phyloP scores from a whole-genome alignment of 1,140 invertebrate species.

The Mizuhopecten yessoensis region DNA sequence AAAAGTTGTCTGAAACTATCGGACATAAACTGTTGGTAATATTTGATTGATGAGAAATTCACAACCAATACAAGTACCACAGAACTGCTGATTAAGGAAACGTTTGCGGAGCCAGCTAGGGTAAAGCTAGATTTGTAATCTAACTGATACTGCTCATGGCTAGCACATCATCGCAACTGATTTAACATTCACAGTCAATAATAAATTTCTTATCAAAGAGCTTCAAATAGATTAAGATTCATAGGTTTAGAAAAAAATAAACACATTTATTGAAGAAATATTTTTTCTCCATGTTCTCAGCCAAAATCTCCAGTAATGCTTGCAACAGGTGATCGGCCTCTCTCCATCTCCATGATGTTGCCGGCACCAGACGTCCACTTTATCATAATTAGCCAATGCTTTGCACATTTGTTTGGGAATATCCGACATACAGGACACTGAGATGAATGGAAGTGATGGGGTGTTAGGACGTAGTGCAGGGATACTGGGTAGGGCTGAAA shows the following conservation, averaged over 20 bases:
- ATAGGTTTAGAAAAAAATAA: not conserved
- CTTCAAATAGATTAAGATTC: constrained; percentile 8
- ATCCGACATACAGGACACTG: not conserved
- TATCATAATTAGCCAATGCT: constrained; percentile 37
- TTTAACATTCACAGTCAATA: not conserved
- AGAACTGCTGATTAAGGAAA: not conserved
- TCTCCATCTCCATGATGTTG: not conserved
- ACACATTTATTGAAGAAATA: constrained; percentile 10
- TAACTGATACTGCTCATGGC: not conserved
- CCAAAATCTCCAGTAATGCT: not conserved
- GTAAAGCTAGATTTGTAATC: not conserved
- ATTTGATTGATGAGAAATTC: too few species aligned
- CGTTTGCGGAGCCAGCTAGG: not conserved
- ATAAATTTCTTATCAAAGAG: constrained; percentile 29
- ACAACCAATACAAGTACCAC: not conserved
- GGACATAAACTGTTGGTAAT: too few species aligned
- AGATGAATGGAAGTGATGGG: not conserved
- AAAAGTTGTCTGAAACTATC: too few species aligned
- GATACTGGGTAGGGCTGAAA: not conserved
- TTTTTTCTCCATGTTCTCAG: not conserved
- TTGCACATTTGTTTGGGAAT: not conserved
- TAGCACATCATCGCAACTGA: not conserved
- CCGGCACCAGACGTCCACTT: not conserved
- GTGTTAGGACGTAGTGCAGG: not conserved
- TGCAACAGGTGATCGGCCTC: not conserved